Conservation (phyloP, 2,113 vertebrate species). For the Oceanodroma tethys region DNA sequence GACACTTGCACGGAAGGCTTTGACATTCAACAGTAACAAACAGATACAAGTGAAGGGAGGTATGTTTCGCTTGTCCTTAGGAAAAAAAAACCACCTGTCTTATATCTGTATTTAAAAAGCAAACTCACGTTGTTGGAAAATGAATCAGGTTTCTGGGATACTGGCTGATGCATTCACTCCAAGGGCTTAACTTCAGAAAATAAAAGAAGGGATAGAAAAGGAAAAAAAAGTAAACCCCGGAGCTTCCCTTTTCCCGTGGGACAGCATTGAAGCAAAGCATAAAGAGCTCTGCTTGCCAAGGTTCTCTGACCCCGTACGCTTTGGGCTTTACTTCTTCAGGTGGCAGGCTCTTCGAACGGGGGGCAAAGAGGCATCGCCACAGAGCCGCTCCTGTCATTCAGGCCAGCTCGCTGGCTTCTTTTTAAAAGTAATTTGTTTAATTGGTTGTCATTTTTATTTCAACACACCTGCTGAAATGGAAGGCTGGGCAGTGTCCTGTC, state of each 20-base stretch:
- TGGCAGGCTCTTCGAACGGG: not conserved
- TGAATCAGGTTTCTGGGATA: not conserved
- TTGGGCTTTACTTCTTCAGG: not conserved
- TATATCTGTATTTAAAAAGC: not conserved
- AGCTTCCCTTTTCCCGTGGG: not conserved
- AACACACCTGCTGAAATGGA: not conserved
- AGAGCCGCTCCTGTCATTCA: not conserved
- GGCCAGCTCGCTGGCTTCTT: not conserved
- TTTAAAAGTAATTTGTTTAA: not conserved
- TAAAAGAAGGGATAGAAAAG: not conserved
- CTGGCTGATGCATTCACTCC: not conserved
- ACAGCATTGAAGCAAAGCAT: not conserved
- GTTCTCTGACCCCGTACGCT: not conserved
- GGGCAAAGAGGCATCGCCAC: not conserved
- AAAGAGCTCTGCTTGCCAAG: not conserved
- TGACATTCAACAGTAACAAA: not conserved
- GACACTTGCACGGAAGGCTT: rapidly evolving
- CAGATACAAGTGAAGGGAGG: not conserved
- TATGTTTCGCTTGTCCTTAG: not conserved
- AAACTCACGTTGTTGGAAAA: not conserved
- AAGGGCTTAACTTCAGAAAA: not conserved
- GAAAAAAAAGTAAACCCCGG: not conserved
- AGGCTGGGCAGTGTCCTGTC: not conserved
- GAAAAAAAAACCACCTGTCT: not conserved
- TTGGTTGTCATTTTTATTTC: not conserved